Evolutionary conservation across 30 jellyfish, hydroid and myxozoan species (phyloP).

Genomic region (Sanderia malayensis): DNA sequence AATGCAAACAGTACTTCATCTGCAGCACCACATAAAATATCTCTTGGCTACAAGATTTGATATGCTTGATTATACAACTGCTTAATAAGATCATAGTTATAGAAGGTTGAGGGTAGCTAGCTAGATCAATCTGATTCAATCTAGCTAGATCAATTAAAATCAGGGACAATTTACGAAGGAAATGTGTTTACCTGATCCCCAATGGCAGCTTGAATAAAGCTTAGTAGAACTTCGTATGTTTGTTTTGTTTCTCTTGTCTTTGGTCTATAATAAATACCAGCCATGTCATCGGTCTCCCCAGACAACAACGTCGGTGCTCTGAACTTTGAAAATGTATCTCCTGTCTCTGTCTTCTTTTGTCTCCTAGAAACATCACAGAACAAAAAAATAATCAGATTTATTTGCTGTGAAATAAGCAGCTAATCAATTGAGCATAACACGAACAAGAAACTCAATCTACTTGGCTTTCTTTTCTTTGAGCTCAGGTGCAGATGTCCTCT

Average conservation of each 20-base stretch:
- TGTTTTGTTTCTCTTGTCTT: slow-evolving; percentile 96
- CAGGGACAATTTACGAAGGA: no score
- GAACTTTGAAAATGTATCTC: slow-evolving; percentile 49
- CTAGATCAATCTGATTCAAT: no score
- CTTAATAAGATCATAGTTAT: no score
- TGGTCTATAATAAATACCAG: slow-evolving; percentile 92
- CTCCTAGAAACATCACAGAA: slow-evolving; percentile 66
- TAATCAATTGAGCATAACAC: no score
- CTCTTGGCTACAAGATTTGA: slow-evolving; percentile 82
- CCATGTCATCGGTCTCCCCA: slow-evolving; percentile 87
- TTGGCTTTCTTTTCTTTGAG: slow-evolving; percentile 81
- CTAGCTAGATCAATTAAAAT: no score
- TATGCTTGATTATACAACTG: not conserved
- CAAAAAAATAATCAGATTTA: no score
- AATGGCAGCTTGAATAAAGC: slow-evolving; percentile 96
- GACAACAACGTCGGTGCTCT: slow-evolving; percentile 77
- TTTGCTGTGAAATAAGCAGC: no score
- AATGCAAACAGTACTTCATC: slow-evolving; percentile 89
- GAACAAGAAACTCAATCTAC: no score
- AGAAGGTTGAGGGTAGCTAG: no score
- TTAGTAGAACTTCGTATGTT: slow-evolving; percentile 87
- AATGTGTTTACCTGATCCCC: slow-evolving; percentile 99
- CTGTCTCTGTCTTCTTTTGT: slow-evolving; percentile 67
- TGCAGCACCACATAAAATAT: slow-evolving; percentile 98
- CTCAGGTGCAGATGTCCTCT: slow-evolving; percentile 81